Evolutionary conservation across 64 coral and sea anemone species (phyloP), one percentile per base, ranked within the genome.

Genomic region (Porites lutea): DNA sequence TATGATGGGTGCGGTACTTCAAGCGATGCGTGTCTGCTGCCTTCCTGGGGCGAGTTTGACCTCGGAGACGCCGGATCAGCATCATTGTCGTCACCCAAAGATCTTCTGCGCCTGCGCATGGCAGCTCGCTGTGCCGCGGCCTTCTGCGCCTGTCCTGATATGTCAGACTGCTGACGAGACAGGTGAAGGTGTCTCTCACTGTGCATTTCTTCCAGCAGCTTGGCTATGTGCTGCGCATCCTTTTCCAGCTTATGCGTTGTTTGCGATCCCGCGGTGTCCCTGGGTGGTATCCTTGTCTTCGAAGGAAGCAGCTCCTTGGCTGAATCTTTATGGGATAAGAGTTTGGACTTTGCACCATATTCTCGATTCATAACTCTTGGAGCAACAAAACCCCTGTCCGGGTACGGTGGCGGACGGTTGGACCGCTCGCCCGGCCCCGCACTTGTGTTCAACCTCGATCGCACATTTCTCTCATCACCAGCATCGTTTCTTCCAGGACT

Each of bases 141-240:
- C 67, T 92, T 99, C 78, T 99, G 97, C n/a, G 97, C 97, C 37
- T 95, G 71, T 45, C 94, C 83, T 14, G 97, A 99, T 55, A 99
- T 99, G 65, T 99, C 97, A 13, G 97, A 99, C 79, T 95, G 94
- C 57, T 99, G 97, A 52, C 97, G 94, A 48, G 88, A 88, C 94
- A 99, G 88, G 15, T 99, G 93, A 52, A 99, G 64, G 72, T 93
- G 67, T 15, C 94, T 94, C 53, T 99, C 97, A 8, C 91, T 96
- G 58, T 99, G 91, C 97, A 99, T 96, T 74, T 99, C 97, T 45
- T 99, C 94, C 8, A 99, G 72, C 23, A 99, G 84, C 74, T 96
- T 92, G 4, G 92, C 83, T 54, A 99, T 96, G 43, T 99, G 94
- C 16, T 96, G 94, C 13, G 97, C 97, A 74, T 99, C 96, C 20